A percentile compares a stretch with the other conserved stretches of the same genome.
phyloP scores from a whole-genome alignment of 1,140 invertebrate genomes.

The Diorhabda elongata region DNA sequence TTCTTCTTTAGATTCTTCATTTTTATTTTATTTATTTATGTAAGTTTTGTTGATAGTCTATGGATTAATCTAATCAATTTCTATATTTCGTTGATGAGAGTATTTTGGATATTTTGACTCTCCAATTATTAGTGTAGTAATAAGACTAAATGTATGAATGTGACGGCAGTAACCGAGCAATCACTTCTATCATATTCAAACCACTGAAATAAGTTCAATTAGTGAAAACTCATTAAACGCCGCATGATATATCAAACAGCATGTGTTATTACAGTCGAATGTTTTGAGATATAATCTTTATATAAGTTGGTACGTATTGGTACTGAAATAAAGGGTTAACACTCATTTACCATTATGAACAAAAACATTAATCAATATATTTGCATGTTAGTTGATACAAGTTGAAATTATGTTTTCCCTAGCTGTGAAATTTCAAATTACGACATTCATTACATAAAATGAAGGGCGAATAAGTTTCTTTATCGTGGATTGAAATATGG shows the following conservation, averaged over 20 bases:
- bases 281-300: conserved; percentile 34
- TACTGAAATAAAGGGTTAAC: conserved; percentile 31
- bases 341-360: conserved; percentile 27
- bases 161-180: not conserved
- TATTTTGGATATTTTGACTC: too few species aligned
- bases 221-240: conserved; percentile 25
- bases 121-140: too few species aligned
- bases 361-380: conserved; percentile 33
- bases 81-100: too few species aligned
- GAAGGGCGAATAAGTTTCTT: not conserved
- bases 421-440: conserved; percentile 12
- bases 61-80: too few species aligned
- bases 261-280: conserved; percentile 29
- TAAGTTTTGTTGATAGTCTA: too few species aligned
- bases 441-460: conserved; percentile 14
- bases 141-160: not conserved
- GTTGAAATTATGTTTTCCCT: conserved; percentile 18
- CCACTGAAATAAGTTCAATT: conserved; percentile 6
- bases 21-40: too few species aligned
- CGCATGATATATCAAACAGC: conserved; percentile 23
- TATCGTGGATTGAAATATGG: not conserved
- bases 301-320: conserved; percentile 31
- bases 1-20: too few species aligned
- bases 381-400: conserved; percentile 31
- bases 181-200: conserved; percentile 7